Percentiles rank a stretch among this genome's conserved stretches.
phyloP scores from a whole-genome alignment of 2,797 vertebrate genomes.

The Poecilia gillii region DNA sequence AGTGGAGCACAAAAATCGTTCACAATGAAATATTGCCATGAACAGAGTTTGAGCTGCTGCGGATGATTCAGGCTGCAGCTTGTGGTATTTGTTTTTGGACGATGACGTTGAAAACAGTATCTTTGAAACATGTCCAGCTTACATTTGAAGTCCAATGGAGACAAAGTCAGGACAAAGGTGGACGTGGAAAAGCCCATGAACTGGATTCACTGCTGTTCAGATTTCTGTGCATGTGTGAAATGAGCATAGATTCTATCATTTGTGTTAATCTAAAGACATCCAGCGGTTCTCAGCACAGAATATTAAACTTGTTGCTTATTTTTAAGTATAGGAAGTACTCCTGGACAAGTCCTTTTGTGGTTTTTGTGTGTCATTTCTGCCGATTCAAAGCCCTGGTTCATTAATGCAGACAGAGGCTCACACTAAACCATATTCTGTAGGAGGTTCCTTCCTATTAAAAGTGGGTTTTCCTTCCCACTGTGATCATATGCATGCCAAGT shows the following conservation, averaged over 20 bases:
- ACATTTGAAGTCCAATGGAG: background rate
- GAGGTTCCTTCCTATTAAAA: background rate
- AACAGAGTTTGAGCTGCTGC: background rate
- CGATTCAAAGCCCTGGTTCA: background rate
- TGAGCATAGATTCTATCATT: background rate
- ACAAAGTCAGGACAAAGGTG: background rate
- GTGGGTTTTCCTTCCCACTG: background rate
- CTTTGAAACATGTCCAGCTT: background rate
- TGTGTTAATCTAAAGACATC: too few species aligned
- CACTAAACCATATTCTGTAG: background rate
- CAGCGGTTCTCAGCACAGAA: too few species aligned
- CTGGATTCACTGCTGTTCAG: background rate
- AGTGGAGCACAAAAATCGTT: too few species aligned
- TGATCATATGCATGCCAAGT: background rate
- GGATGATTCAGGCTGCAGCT: background rate
- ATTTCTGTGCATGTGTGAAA: background rate
- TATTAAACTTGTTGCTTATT: background rate
- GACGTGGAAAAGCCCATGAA: background rate
- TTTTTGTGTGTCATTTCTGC: background rate
- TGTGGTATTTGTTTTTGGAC: too few species aligned
- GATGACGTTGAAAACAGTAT: background rate
- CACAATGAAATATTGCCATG: background rate
- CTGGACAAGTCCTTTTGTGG: background rate
- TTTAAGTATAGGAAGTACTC: background rate
- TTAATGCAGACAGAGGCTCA: background rate